Percentiles rank a stretch among this genome's conserved stretches.
phyloP scores from a whole-genome alignment of 2,113 vertebrate genomes.

The Laticauda colubrina region DNA sequence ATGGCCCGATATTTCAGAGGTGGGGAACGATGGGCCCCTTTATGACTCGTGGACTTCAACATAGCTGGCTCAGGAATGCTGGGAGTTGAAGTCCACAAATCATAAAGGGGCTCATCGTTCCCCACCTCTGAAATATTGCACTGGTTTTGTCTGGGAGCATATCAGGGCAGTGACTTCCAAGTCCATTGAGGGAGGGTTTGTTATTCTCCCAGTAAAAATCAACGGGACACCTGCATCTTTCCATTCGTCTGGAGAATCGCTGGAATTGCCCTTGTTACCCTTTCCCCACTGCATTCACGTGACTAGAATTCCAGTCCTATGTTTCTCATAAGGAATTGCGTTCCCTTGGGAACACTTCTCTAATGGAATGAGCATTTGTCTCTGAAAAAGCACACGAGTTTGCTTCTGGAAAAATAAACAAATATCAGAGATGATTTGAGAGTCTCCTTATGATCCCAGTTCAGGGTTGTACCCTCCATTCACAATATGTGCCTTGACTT shows the following conservation, averaged over 20 bases:
- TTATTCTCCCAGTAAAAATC: neutral
- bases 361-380: neutral
- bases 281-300: neutral
- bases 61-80: neutral
- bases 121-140: neutral
- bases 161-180: neutral
- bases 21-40: too few species aligned
- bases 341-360: neutral
- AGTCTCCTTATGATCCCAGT: neutral
- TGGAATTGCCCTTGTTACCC: neutral
- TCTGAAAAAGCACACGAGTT: neutral
- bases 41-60: too few species aligned
- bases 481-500: neutral
- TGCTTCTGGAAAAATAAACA: neutral
- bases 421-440: neutral
- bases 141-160: neutral
- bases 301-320: neutral
- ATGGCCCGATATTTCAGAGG: neutral
- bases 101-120: neutral
- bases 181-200: neutral
- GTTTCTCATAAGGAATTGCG: neutral
- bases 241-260: neutral
- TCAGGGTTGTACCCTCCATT: neutral
- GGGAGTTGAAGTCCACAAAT: neutral
- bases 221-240: neutral